Conservation (phyloP, 2,888 invertebrate species). For the Zele albiditarsus region DNA sequence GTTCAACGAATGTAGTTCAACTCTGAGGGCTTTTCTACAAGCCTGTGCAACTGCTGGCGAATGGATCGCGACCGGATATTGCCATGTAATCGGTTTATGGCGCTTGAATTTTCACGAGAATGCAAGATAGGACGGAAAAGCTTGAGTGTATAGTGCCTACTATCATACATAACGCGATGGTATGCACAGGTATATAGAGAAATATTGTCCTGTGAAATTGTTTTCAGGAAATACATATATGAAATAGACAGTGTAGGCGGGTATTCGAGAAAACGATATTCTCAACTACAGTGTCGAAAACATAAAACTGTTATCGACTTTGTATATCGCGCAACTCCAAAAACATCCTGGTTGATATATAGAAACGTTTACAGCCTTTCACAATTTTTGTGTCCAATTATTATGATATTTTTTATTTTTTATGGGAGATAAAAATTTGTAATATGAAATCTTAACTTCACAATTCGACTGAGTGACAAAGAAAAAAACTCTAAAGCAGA, state of each 20-base stretch:
- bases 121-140: background rate
- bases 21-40: slow-evolving; percentile 8
- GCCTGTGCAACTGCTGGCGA: slow-evolving; percentile 8
- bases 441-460: too few relatives aligned
- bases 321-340: background rate
- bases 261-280: background rate
- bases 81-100: slow-evolving; percentile 49
- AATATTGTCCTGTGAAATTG: background rate
- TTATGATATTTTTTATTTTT: too few relatives aligned
- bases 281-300: background rate
- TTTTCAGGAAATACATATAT: background rate
- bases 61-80: slow-evolving; percentile 44
- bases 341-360: too few relatives aligned
- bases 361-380: too few relatives aligned
- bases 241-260: background rate
- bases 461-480: too few relatives aligned
- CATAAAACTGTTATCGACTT: background rate
- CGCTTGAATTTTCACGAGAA: slow-evolving; percentile 33
- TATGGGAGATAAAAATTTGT: too few relatives aligned
- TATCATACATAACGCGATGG: background rate
- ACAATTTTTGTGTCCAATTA: too few relatives aligned
- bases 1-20: background rate
- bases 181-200: background rate
- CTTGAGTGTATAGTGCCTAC: background rate
- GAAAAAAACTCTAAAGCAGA: too few relatives aligned